Evolutionary conservation across 2,888 invertebrate genomes (phyloP).

Genomic region (Gisinianus flammeolus): DNA sequence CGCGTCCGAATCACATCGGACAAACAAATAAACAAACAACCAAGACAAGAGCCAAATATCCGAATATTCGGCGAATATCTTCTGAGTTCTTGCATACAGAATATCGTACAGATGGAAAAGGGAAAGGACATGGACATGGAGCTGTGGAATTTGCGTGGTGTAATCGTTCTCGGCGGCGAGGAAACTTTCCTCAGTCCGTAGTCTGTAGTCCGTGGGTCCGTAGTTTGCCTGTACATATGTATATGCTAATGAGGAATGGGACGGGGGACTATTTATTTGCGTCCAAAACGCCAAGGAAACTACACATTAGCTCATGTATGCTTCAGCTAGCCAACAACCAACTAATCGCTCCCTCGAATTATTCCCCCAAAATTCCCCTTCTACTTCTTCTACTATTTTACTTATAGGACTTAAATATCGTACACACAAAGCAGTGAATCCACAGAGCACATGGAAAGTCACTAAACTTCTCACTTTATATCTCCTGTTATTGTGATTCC

Average conservation of each 20-base stretch:
- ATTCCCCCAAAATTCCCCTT: neutral
- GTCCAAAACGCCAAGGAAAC: conserved; percentile 10
- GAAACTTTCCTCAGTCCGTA: too few species aligned
- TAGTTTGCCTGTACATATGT: neutral
- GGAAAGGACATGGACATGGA: too few species aligned
- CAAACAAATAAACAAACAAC: too few species aligned
- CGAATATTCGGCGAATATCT: too few species aligned
- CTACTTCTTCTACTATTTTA: neutral
- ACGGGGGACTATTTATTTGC: conserved; percentile 13
- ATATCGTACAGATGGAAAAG: too few species aligned
- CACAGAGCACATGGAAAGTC: too few species aligned
- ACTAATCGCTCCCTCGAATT: neutral
- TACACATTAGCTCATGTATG: conserved; percentile 14
- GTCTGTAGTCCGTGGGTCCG: neutral
- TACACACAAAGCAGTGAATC: too few species aligned
- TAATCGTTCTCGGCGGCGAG: too few species aligned
- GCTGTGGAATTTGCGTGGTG: too few species aligned
- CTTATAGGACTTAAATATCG: too few species aligned
- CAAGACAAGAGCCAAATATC: too few species aligned
- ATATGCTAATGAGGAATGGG: conserved; percentile 26
- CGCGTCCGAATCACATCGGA: neutral
- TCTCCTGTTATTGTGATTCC: neutral
- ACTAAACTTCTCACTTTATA: neutral
- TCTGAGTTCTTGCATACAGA: too few species aligned
- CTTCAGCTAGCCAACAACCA: neutral